Percentiles rank a stretch among this genome's conserved stretches.
Conservation (phyloP, 2,888 invertebrate genomes). For the Ennomos fuscantarius region DNA sequence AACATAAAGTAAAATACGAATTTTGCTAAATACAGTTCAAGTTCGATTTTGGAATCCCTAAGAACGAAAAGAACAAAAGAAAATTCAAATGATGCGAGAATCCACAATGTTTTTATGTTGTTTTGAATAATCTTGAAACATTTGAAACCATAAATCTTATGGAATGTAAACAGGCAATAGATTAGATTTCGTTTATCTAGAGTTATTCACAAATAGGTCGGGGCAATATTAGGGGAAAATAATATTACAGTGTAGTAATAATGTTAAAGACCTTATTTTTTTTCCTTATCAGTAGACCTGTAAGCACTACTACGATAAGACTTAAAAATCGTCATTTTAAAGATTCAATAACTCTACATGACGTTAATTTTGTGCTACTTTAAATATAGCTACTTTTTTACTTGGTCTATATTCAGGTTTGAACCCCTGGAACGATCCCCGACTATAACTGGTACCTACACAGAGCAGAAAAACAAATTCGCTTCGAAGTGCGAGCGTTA, state of each 20-base stretch:
- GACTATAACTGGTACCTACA: no score
- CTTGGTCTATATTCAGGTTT: no score
- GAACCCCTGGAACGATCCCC: no score
- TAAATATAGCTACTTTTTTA: background rate
- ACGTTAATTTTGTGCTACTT: constrained; percentile 37
- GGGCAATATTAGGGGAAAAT: constrained; percentile 17
- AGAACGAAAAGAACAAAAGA: no score
- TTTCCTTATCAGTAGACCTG: constrained; percentile 44
- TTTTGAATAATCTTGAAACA: constrained; percentile 3
- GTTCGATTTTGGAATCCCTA: no score
- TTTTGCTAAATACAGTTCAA: no score
- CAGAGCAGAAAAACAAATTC: no score
- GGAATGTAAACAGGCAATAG: constrained; percentile 8
- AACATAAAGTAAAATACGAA: no score
- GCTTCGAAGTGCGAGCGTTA: no score
- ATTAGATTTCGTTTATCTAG: constrained; percentile 11
- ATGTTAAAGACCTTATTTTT: constrained; percentile 33
- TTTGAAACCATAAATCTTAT: constrained; percentile 13
- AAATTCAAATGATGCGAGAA: no score
- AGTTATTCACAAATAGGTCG: constrained; percentile 15
- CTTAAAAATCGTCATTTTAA: constrained; percentile 48
- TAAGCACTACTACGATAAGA: constrained; percentile 45
- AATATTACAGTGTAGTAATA: constrained; percentile 32
- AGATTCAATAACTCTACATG: constrained; percentile 44
- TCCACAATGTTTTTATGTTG: background rate